Base-by-base conservation (phyloP, 2,113 vertebrate species). In the Hemicordylus capensis region DNA sequence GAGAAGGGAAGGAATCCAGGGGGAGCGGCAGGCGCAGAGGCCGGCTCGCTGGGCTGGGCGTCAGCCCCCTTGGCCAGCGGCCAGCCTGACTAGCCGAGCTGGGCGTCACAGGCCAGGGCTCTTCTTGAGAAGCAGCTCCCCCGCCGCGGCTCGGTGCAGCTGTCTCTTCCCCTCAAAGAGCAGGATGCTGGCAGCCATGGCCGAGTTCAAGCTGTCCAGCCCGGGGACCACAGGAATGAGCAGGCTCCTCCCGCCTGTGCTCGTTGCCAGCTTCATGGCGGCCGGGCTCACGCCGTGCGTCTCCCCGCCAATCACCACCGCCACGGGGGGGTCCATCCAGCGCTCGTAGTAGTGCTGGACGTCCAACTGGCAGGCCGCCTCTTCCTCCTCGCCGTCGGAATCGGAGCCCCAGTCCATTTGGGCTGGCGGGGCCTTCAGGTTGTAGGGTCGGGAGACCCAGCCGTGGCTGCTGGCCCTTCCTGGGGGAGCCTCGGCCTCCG, bases 91-190 rank as follows among this genome's bases (percentile, higher is more conserved):
- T n/a, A n/a, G n/a, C n/a, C n/a, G n/a, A n/a, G n/a, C n/a, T n/a
- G n/a, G n/a, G n/a, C n/a, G n/a, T n/a, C n/a, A n/a, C n/a, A n/a
- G n/a, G n/a, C n/a, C n/a, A n/a, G n/a, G n/a, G n/a, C n/a, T n/a
- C n/a, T n/a, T n/a, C n/a, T n/a, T n/a, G n/a, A n/a, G n/a, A n/a
- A n/a, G n/a, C n/a, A n/a, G n/a, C n/a, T n/a, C n/a, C n/a, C n/a
- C n/a, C n/a, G n/a, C n/a, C n/a, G n/a, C n/a, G n/a, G 64, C 79
- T 54, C 0, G 0, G 24, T 89, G 89, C 70, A 96, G 70, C 84
- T 99, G 98, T 72, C 97, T 97, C 88, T 95, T 98, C 70, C 97
- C 98, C 92, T 99, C 99, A 19, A 99, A 99, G 0, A 99, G 88
- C 80, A 99, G 87, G 24, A 99, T 95, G 84, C 96, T 98, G 6